Evolutionary conservation across 92 coral and sea anemone species (phyloP), one percentile per base, ranked within the genome.

Genomic region (Ricordea florida): DNA sequence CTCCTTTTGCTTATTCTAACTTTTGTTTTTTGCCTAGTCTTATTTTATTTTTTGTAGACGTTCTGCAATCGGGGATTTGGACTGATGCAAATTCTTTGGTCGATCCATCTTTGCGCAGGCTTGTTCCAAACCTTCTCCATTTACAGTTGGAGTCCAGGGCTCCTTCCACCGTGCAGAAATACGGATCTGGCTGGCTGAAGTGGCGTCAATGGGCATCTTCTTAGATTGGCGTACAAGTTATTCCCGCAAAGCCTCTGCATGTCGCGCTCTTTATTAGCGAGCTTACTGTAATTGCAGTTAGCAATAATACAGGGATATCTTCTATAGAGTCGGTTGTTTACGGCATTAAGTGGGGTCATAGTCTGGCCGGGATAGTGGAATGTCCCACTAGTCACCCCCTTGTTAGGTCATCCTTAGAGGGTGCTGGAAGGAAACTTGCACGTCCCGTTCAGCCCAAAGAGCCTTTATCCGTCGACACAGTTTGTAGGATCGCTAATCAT

Each of bases 331-430:
- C 44, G 34, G 66, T 37, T 37, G 28, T 59, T 59, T 74, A 83
- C 74, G 76, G 89, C 35, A 87, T 83, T 38, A 47, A 61, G 29
- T 87, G 85, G 86, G 85, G 67, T 24, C 93, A 87, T 40, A 55
- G 49, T 21, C 14, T 77, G 51, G 78, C 79, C 20, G 73, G 86
- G 59, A 27, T 56, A 6, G 45, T 78, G 5, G 53, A 81, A 16
- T n/a, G 58, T 44, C 93, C 89, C 17, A 69, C 85, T 11, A 87
- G 76, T 41, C 88, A 82, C 49, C 79, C 88, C 18, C 27, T 87
- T 36, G 89, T 82, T 17, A 66, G 82, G 56, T n/a, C 75, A 49
- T 24, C 69, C 24, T 34, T 82, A 3, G 88, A 87, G 51, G 92
- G 81, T 26, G 81, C 85, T 28, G 69, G 65, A 49, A 38, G 75